Evolutionary conservation across 2,888 invertebrate species (phyloP), one percentile per base, ranked within the genome.

Genomic region (Xestia c-nigrum): DNA sequence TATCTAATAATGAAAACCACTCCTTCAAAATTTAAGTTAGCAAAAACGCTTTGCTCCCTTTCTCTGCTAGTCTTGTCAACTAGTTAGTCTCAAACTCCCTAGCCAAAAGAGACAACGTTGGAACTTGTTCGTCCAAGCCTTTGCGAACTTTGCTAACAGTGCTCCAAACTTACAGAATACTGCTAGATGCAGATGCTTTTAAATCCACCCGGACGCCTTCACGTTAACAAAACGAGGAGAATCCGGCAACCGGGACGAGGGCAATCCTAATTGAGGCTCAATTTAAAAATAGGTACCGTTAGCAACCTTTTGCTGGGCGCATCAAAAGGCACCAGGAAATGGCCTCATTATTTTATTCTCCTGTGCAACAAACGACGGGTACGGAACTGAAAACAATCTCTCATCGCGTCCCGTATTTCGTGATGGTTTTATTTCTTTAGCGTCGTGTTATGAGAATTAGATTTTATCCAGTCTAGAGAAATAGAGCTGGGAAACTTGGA

Each of bases 321-420:
- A 83, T 85, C 75, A 82, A 80, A 87, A 86, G 76, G 72, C 67
- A 76, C 57, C 74, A 72, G 79, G 83, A 85, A 86, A 87, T 87
- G 77, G 80, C 87, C 74, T 85, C 86, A 87, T 86, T 87, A 86
- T 85, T 82, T 82, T 72, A 87, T 78, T 78, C 76, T 76, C 50
- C 66, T 75, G 77, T 87, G 87, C 83, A 86, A 72, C 75, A 87
- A 85, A 76, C 73, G 64, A 38, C 61, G 72, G 76, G 68, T 47
- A 57, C 83, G 79, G 79, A 80, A 76, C 74, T 74, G 73, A 79
- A 85, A 87, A 87, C 85, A 86, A 83, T 87, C 61, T 75, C 57
- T 86, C 84, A 73, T 83, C 47, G 19, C 52, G 14, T 72, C 50
- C 63, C 38, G 55, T 46, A 57, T 78, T 83, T 78, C 69, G 52